Base-by-base conservation (phyloP, 2,797 vertebrate genomes). In the Luscinia megarhynchos region DNA sequence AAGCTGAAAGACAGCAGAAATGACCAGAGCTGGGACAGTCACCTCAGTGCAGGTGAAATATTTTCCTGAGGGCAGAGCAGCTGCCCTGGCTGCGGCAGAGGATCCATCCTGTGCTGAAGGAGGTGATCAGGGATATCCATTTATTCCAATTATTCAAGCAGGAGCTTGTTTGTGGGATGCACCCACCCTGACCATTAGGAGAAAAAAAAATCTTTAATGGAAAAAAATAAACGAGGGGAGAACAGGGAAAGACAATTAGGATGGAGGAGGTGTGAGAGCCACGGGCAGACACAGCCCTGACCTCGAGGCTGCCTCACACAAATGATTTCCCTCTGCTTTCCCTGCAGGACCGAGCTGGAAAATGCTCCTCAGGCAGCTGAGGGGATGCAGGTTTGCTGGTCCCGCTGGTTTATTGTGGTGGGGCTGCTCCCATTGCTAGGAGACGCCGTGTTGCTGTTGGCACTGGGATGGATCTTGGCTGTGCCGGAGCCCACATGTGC, bases 371-470 rank as follows among this genome's bases (percentile, higher is more conserved):
- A 72, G 83, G 23, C 21, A 2, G 1, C 75, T 24, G 43, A 70
- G 43, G 2, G 82, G 45, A 5, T 15, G 50, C 0, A 6, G 76
- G 7, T 57, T 63, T 61, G 63, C 86, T 54, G 83, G 24, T 76
- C 34, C 74, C 81, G 6, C 43, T 4, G 54, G 14, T 80, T 93
- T 91, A 23, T 92, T 89, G 27, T 62, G 36, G 40, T 12, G 48
- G 82, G 89, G 61, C 7, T 66, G 92, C 89, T 95, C 24, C 4
- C 24, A 93, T 90, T 68, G 89, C 94, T 92, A 83, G 55, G 87
- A 77, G 91, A 92, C 81, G 6, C 64, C 1, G 68, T 80, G 94
- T 78, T 95, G 90, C 89, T 94, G 50, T 90, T 94, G 96, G 92
- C 90, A 0, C 18, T 24, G 17, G 34, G 67, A 32, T 9, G 57